phyloP scores from a whole-genome alignment of 2,888 invertebrate species.

The Drepana falcataria region DNA sequence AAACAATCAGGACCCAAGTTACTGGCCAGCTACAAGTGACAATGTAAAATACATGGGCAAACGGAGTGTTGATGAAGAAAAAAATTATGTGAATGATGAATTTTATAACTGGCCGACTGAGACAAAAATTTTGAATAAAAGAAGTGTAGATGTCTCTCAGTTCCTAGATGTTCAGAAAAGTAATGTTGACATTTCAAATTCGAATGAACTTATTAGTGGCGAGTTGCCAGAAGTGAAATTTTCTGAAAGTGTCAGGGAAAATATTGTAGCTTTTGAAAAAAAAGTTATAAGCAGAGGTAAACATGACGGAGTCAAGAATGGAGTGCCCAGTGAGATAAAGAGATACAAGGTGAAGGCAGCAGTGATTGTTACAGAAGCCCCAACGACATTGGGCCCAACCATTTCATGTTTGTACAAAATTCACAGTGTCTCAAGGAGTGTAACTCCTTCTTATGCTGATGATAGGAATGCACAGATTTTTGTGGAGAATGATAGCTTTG shows the following conservation, averaged over 20 bases:
- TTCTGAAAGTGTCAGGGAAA: slow-evolving; percentile 31
- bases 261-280: slow-evolving; percentile 38
- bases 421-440: slow-evolving; percentile 56
- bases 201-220: slow-evolving; percentile 40
- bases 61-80: slow-evolving; percentile 14
- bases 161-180: slow-evolving; percentile 38
- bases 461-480: slow-evolving; percentile 52
- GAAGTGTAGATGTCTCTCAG: slow-evolving; percentile 30
- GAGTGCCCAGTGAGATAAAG: slow-evolving; percentile 34
- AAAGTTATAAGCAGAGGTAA: slow-evolving; percentile 37
- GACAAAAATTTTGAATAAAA: slow-evolving; percentile 44
- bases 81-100: slow-evolving; percentile 4
- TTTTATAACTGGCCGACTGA: slow-evolving; percentile 38
- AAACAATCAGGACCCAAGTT: slow-evolving; percentile 46
- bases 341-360: slow-evolving; percentile 48
- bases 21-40: slow-evolving; percentile 37
- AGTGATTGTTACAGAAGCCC: slow-evolving; percentile 33
- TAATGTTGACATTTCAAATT: slow-evolving; percentile 44
- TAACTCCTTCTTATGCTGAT: slow-evolving; percentile 58
- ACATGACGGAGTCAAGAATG: slow-evolving; percentile 39
- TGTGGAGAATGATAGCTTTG: slow-evolving; percentile 58
- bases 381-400: slow-evolving; percentile 45
- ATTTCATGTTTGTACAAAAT: slow-evolving; percentile 62
- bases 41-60: slow-evolving; percentile 32
- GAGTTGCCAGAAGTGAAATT: slow-evolving; percentile 30